Evolutionary conservation across 1,140 invertebrate species (phyloP).

Genomic region (Parapsyche elsis): DNA sequence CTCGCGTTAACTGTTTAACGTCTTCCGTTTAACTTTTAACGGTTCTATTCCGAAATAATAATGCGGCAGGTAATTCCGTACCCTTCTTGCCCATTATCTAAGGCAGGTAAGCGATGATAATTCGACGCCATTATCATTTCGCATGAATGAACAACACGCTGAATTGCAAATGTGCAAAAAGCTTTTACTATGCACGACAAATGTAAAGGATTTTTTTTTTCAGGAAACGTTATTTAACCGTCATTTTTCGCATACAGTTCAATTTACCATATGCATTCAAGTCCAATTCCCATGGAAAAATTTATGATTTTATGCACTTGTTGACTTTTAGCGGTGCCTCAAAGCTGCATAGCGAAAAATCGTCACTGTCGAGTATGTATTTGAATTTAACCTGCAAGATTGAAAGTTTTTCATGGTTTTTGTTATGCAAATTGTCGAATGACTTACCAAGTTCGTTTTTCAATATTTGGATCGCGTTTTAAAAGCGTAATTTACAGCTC

Average conservation of each 20-base stretch:
- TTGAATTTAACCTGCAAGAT: too few species aligned
- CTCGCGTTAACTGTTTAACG: not conserved
- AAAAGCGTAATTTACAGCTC: not conserved
- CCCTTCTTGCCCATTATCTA: constrained; percentile 11
- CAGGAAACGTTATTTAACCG: constrained; percentile 29
- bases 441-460: too few species aligned
- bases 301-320: too few species aligned
- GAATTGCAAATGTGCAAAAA: constrained; percentile 30
- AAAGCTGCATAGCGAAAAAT: too few species aligned
- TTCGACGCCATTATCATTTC: constrained; percentile 20
- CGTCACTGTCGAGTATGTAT: too few species aligned
- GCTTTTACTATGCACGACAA: not conserved
- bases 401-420: too few species aligned
- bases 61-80: constrained; percentile 17
- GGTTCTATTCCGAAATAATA: not conserved
- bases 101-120: constrained; percentile 18
- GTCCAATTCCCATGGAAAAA: too few species aligned
- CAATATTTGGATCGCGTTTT: too few species aligned
- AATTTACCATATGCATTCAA: too few species aligned
- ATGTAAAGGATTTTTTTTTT: not conserved
- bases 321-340: too few species aligned
- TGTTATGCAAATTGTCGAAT: too few species aligned
- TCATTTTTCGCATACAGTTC: not conserved
- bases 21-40: constrained; percentile 18
- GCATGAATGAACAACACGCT: constrained; percentile 14